A percentile compares a stretch with the other conserved stretches of the same genome.
phyloP scores from a whole-genome alignment of 2,113 vertebrate genomes.

The Leucopsar rothschildi region DNA sequence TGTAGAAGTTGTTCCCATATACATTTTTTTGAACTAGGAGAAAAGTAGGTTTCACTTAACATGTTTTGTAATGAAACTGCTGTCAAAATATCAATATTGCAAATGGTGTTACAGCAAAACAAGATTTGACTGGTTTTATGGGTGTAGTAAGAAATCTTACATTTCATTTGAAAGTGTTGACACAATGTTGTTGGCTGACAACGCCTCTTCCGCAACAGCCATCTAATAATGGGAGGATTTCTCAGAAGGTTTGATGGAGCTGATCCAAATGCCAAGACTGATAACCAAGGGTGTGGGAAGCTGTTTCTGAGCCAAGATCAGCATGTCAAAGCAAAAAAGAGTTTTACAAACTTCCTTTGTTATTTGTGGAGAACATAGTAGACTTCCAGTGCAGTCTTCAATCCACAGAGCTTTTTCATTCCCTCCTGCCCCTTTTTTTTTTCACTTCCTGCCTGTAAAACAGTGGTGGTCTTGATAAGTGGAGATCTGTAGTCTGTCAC shows the following conservation, averaged over 20 bases:
- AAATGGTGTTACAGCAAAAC: not conserved
- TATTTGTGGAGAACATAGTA: not conserved
- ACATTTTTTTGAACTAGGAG: not conserved
- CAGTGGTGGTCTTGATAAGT: not conserved
- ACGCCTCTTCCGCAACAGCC: not conserved
- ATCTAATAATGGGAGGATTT: not conserved
- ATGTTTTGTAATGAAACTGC: not conserved
- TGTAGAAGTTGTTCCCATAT: not conserved
- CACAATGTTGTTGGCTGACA: not conserved
- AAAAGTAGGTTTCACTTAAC: not conserved
- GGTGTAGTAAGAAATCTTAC: not conserved
- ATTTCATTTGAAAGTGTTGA: not conserved
- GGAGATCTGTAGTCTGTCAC: not conserved
- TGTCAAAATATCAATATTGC: not conserved
- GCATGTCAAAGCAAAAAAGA: not conserved
- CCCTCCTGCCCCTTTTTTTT: accelerated
- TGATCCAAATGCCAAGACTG: not conserved
- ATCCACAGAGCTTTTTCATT: not conserved
- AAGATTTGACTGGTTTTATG: not conserved
- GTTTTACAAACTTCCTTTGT: not conserved
- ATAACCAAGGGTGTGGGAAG: not conserved
- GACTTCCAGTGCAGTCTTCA: not conserved
- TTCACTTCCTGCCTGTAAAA: not conserved
- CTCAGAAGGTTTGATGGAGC: not conserved
- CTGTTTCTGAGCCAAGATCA: not conserved